phyloP scores from a whole-genome alignment of 2,888 invertebrate species.

The Lasius fuliginosus region DNA sequence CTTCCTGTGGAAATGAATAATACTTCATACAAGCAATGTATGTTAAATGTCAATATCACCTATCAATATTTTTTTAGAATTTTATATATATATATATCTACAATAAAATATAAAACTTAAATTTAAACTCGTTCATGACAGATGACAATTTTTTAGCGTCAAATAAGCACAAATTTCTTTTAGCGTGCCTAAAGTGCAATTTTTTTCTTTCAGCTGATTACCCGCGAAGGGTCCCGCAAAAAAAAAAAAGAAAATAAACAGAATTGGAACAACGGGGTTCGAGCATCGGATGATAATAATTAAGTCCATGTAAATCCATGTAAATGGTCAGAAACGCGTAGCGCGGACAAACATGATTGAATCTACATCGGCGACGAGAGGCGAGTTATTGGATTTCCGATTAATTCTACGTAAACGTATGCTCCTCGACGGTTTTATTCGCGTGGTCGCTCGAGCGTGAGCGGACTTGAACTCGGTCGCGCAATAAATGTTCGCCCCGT shows the following conservation, averaged over 20 bases:
- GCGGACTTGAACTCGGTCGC: conserved; percentile 47
- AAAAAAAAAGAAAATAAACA: conserved; percentile 17
- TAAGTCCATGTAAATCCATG: conserved; percentile 56
- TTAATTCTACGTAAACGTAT: conserved; percentile 57
- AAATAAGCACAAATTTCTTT: not conserved
- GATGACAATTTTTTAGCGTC: not conserved
- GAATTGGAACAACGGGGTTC: conserved; percentile 17
- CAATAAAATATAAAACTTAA: conserved; percentile 7
- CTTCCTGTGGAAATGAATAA: not conserved
- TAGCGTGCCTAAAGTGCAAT: not conserved
- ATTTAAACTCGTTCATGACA: not conserved
- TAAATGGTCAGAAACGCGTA: conserved; percentile 51
- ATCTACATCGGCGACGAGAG: conserved; percentile 55
- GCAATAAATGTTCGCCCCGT: conserved; percentile 49
- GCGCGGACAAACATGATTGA: conserved; percentile 48
- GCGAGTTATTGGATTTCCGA: conserved; percentile 55
- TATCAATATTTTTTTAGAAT: not conserved
- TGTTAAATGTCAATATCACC: not conserved
- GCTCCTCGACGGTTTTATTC: conserved; percentile 55
- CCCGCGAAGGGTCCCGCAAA: not conserved
- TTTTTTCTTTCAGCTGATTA: not conserved
- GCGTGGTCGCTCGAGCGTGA: conserved; percentile 40
- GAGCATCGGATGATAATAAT: conserved; percentile 45
- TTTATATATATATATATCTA: not conserved
- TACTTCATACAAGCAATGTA: not conserved